These are phyloP conservation scores for Malachius bipustulatus DNA, from an alignment of 2,888 invertebrate genomes.

Conservation along the genomic window DNA sequence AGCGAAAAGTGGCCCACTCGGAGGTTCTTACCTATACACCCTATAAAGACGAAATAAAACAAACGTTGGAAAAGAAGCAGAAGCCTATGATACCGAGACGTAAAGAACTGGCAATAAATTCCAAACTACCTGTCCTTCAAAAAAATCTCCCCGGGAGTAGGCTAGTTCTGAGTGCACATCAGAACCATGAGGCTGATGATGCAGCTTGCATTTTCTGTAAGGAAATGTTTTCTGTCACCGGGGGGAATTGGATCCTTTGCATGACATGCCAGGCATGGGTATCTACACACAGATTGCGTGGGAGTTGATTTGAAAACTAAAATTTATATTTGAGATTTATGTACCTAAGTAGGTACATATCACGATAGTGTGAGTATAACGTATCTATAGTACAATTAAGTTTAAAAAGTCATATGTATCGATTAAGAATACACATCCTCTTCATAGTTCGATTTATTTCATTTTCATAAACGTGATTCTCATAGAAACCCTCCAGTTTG, in stretches of 20 bases:
- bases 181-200: not conserved
- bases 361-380: no score
- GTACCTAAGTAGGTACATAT: not conserved
- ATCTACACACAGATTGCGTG: not conserved
- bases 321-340: slow-evolving; percentile 3
- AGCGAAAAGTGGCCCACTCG: slow-evolving; percentile 2
- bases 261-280: slow-evolving; percentile 1
- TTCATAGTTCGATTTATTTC: no score
- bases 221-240: slow-evolving; percentile 3
- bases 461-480: no score
- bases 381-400: no score
- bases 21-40: not conserved
- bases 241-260: not conserved
- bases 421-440: no score
- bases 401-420: no score
- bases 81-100: not conserved
- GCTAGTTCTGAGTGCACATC: no score
- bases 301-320: slow-evolving; percentile 1
- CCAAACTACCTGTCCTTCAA: no score
- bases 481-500: no score
- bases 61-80: not conserved
- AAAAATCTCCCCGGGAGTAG: no score
- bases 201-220: slow-evolving; percentile 3
- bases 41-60: slow-evolving; percentile 1
- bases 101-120: no score